These are phyloP conservation scores for Coracopsis vasa DNA, from an alignment of 2,113 vertebrate species.

Conservation along the genomic window DNA sequence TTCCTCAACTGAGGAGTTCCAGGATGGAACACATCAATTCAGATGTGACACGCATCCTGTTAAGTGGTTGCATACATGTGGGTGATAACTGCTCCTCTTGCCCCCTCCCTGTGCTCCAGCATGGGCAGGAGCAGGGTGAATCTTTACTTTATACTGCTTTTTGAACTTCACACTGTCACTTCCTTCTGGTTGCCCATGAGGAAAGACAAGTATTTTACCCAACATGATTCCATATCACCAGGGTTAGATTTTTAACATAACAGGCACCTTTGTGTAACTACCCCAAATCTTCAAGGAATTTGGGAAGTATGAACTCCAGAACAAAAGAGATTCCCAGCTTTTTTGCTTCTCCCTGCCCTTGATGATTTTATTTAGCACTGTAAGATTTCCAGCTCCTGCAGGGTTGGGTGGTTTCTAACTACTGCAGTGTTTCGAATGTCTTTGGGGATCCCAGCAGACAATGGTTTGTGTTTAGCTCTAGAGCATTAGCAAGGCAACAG, in stretches of 20 bases:
- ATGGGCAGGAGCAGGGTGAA: not conserved
- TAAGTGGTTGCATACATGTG: accelerated
- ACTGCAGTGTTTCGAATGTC: not conserved
- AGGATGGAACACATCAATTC: accelerated
- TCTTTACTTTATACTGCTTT: not conserved
- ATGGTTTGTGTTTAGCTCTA: not conserved
- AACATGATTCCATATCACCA: accelerated
- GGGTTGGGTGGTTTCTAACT: not conserved
- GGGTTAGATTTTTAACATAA: not conserved
- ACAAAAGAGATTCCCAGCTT: not conserved
- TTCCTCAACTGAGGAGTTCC: not conserved
- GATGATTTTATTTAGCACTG: not conserved
- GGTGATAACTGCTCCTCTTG: not conserved
- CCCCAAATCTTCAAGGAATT: not conserved
- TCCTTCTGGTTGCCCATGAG: not conserved
- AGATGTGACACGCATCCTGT: not conserved
- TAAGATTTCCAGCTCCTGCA: not conserved
- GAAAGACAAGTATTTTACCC: not conserved
- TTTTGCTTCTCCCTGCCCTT: not conserved
- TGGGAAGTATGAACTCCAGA: not conserved
- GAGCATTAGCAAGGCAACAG: not conserved
- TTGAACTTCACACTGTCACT: not conserved
- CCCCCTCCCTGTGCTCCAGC: not conserved
- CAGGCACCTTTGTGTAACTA: not conserved
- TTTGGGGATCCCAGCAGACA: not conserved